Evolutionary conservation across 2,113 vertebrate genomes (phyloP).

Genomic region (Symphodus melops): DNA sequence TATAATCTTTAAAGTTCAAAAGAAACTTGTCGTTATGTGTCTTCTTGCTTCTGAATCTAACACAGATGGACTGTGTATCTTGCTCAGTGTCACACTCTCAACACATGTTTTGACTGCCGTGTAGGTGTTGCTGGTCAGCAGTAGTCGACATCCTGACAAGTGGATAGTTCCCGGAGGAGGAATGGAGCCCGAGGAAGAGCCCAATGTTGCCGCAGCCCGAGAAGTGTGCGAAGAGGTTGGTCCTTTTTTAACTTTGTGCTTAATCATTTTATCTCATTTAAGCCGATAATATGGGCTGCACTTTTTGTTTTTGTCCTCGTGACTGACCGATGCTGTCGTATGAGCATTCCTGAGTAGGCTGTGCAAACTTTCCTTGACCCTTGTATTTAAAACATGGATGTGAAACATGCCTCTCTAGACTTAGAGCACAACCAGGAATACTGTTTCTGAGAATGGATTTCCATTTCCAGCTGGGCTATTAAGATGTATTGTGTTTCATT

Average conservation of each 20-base stretch:
- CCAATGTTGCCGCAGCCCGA: constrained; percentile 90
- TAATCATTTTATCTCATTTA: not conserved
- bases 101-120: not conserved
- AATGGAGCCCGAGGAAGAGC: constrained; percentile 98
- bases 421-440: constrained; percentile 48
- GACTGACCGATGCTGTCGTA: not conserved
- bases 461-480: constrained; percentile 29
- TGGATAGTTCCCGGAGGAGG: constrained; percentile 99
- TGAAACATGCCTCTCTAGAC: constrained; percentile 37
- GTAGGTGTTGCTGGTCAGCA: constrained; percentile 97
- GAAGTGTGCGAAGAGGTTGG: constrained; percentile 97
- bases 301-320: not conserved
- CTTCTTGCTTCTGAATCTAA: not conserved
- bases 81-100: not conserved
- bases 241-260: constrained; percentile 5
- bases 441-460: constrained; percentile 56
- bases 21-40: not conserved
- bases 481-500: constrained; percentile 63
- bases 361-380: constrained; percentile 3
- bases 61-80: not conserved
- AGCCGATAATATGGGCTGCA: not conserved
- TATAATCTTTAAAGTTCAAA: not conserved
- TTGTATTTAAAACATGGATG: constrained; percentile 1
- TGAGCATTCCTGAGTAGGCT: not conserved
- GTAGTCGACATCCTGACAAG: constrained; percentile 96